Conservation (phyloP, 2,113 vertebrate genomes). For the Mola mola region DNA sequence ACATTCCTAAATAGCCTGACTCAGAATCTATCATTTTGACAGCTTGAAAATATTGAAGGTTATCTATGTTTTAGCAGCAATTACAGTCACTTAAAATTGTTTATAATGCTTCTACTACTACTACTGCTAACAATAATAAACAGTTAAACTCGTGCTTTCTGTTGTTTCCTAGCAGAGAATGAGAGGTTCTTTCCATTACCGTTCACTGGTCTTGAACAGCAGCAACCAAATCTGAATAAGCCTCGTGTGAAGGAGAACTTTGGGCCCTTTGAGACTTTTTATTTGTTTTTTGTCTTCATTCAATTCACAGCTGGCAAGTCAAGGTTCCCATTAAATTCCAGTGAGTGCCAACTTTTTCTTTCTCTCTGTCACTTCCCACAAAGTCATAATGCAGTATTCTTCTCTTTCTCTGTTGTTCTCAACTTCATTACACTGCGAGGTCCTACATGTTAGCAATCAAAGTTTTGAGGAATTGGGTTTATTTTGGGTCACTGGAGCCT, state of each 20-base stretch:
- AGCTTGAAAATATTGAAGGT: no score
- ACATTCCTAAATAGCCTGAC: no score
- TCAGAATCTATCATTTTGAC: no score
- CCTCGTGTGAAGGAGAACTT: slow-evolving; percentile 9
- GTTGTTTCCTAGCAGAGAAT: not conserved
- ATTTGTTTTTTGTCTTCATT: slow-evolving; percentile 67
- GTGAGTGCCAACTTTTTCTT: slow-evolving; percentile 11
- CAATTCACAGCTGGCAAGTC: slow-evolving; percentile 64
- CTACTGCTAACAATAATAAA: no score
- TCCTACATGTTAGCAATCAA: not conserved
- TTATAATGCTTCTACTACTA: no score
- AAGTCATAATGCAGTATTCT: not conserved
- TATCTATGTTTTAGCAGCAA: no score
- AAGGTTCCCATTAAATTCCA: slow-evolving; percentile 74
- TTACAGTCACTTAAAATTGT: no score
- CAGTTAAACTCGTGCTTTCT: not conserved
- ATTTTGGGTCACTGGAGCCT: not conserved
- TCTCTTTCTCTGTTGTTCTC: not conserved
- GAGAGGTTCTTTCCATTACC: not conserved
- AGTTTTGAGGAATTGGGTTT: slow-evolving; percentile 25
- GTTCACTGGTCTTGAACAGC: slow-evolving; percentile 26
- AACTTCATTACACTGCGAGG: slow-evolving; percentile 12
- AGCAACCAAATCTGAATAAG: slow-evolving; percentile 21
- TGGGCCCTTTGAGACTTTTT: slow-evolving; percentile 36
- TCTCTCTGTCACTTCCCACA: slow-evolving; percentile 12